These are phyloP conservation scores for Ciconia nigra DNA, from an alignment of 2,797 vertebrate genomes.

Conservation along the genomic window DNA sequence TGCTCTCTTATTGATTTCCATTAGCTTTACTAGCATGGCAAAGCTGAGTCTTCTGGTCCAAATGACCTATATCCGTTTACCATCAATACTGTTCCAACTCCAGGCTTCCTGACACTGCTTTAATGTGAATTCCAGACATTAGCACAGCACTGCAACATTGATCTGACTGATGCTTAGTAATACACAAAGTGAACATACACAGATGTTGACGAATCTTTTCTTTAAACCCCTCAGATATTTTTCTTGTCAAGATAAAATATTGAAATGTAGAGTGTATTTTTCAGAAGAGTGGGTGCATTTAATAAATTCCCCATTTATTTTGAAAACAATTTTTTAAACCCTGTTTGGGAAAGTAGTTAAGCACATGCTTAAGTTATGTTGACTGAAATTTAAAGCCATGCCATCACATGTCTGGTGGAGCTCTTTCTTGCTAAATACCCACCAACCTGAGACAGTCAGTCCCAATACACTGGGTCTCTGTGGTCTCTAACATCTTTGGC, in stretches of 20 bases:
- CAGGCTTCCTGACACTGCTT: slow-evolving; percentile 28
- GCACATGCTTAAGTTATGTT: neutral
- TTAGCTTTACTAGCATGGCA: neutral
- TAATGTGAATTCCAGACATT: slow-evolving; percentile 59
- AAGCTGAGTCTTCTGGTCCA: neutral
- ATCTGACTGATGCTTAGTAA: slow-evolving; percentile 4
- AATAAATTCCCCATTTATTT: slow-evolving; percentile 3
- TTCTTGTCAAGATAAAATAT: slow-evolving; percentile 38
- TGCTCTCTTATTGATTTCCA: slow-evolving; percentile 13
- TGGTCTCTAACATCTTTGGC: neutral
- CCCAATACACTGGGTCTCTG: neutral
- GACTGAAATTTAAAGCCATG: neutral
- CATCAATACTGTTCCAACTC: slow-evolving; percentile 23
- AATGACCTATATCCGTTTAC: slow-evolving; percentile 46
- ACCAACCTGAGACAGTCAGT: neutral
- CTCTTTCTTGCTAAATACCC: neutral
- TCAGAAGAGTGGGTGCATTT: neutral
- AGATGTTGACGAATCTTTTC: slow-evolving; percentile 14
- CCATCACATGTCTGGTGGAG: neutral
- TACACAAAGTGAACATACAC: neutral
- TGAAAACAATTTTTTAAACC: neutral
- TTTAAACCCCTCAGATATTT: slow-evolving; percentile 4
- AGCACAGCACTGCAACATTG: slow-evolving; percentile 23
- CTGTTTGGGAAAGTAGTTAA: slow-evolving; percentile 17
- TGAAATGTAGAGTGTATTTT: neutral